A percentile compares a stretch with the other conserved stretches of the same genome.
Conservation (phyloP, 2,888 invertebrate genomes). For the Gordius sp. region DNA sequence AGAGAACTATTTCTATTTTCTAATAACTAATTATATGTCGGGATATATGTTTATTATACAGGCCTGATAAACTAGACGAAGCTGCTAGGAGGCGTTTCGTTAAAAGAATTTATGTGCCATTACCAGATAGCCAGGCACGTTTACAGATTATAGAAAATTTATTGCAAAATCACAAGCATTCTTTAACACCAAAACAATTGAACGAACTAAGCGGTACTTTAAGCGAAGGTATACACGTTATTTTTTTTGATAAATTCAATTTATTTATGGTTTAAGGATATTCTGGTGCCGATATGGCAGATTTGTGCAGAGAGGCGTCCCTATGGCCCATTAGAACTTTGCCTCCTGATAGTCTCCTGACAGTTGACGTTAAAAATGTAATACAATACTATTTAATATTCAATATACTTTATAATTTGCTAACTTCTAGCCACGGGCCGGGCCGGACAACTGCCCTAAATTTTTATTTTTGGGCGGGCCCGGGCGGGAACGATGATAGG, state of each 20-base stretch:
- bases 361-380: too few relatives aligned
- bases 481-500: too few relatives aligned
- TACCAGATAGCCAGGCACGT: conserved; percentile 54
- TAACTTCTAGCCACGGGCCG: too few relatives aligned
- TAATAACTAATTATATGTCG: too few relatives aligned
- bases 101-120: conserved; percentile 67
- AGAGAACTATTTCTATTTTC: too few relatives aligned
- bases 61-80: conserved; percentile 86
- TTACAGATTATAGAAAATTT: conserved; percentile 47
- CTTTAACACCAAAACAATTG: conserved; percentile 38
- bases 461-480: too few relatives aligned
- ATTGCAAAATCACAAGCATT: conserved; percentile 41
- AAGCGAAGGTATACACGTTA: conserved; percentile 47
- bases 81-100: conserved; percentile 72
- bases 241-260: too few relatives aligned
- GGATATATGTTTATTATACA: too few relatives aligned
- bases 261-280: conserved; percentile 35
- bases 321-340: conserved; percentile 60
- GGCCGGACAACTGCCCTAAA: too few relatives aligned
- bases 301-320: conserved; percentile 76
- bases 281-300: conserved; percentile 80
- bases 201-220: conserved; percentile 38
- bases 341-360: conserved; percentile 30
- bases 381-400: too few relatives aligned
- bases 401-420: too few relatives aligned